Conservation (phyloP, 2,888 invertebrate species). For the Cecidostiba fungosa region DNA sequence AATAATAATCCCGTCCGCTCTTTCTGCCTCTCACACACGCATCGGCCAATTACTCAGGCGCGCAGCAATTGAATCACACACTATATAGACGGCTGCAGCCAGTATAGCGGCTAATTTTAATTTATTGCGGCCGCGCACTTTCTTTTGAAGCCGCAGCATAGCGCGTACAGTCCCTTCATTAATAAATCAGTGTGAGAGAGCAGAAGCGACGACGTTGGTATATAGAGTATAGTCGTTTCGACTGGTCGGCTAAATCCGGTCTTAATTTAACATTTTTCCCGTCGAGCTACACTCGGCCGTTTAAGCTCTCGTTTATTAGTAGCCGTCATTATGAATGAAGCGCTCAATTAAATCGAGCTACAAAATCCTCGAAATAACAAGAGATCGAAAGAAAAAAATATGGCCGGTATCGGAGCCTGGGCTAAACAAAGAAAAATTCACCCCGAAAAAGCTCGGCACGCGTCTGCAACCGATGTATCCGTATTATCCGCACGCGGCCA, state of each 20-base stretch:
- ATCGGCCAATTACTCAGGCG: constrained; percentile 38
- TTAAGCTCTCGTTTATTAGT: not conserved
- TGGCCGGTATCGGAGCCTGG: too few relatives aligned
- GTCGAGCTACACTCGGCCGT: not conserved
- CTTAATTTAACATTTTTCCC: constrained; percentile 7
- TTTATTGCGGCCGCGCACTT: constrained; percentile 51
- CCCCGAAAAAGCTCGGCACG: not conserved
- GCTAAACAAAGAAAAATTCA: constrained; percentile 3
- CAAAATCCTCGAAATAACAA: too few relatives aligned
- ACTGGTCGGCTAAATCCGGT: constrained; percentile 23
- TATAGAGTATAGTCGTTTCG: not conserved
- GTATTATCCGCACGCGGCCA: not conserved
- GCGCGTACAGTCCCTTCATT: constrained; percentile 30
- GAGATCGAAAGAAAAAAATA: too few relatives aligned
- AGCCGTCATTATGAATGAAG: not conserved
- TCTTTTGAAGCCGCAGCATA: constrained; percentile 32
- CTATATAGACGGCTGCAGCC: too few relatives aligned
- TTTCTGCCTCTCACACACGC: constrained; percentile 36
- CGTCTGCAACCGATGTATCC: not conserved
- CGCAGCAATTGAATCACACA: constrained; percentile 30
- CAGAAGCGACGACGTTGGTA: not conserved
- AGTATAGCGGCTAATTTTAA: constrained; percentile 24
- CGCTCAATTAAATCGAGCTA: not conserved
- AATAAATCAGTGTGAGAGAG: constrained; percentile 43
- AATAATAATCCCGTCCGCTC: constrained; percentile 12